Conservation (phyloP, 1,140 invertebrate species). For the fruit fly (Drosophila melanogaster) region DNA sequence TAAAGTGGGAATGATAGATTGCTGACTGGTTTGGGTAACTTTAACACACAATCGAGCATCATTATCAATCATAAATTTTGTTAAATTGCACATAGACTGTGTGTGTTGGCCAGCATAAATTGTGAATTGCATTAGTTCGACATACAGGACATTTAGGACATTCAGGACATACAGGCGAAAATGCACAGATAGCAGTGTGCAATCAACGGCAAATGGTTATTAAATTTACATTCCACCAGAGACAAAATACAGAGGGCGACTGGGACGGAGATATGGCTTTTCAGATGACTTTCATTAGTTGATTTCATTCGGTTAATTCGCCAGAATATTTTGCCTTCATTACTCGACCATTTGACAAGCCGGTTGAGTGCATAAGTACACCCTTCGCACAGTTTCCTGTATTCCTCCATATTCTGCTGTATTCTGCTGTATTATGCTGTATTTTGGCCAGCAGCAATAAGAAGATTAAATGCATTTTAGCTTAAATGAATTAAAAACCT, state of each 20-base stretch:
- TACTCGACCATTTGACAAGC: constrained; percentile 39
- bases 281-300: constrained; percentile 69
- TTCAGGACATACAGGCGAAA: constrained; percentile 5
- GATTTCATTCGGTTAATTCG: constrained; percentile 74
- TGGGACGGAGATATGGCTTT: constrained; percentile 28
- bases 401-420: background rate
- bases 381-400: background rate
- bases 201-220: constrained; percentile 60
- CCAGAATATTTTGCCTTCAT: constrained; percentile 51
- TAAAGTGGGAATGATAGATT: constrained; percentile 4
- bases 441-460: constrained; percentile 12
- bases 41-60: constrained; percentile 58
- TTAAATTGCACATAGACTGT: constrained; percentile 66
- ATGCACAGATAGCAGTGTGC: constrained; percentile 38
- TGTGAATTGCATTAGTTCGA: constrained; percentile 49
- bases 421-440: background rate
- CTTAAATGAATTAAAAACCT: constrained; percentile 45
- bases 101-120: constrained; percentile 47
- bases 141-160: constrained; percentile 17
- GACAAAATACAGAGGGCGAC: constrained; percentile 10
- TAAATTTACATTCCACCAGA: constrained; percentile 52
- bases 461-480: constrained; percentile 46
- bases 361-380: constrained; percentile 14
- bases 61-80: constrained; percentile 55
- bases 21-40: constrained; percentile 13